Conservation (phyloP, 2,113 vertebrate species). For the Elanus axillaris region DNA sequence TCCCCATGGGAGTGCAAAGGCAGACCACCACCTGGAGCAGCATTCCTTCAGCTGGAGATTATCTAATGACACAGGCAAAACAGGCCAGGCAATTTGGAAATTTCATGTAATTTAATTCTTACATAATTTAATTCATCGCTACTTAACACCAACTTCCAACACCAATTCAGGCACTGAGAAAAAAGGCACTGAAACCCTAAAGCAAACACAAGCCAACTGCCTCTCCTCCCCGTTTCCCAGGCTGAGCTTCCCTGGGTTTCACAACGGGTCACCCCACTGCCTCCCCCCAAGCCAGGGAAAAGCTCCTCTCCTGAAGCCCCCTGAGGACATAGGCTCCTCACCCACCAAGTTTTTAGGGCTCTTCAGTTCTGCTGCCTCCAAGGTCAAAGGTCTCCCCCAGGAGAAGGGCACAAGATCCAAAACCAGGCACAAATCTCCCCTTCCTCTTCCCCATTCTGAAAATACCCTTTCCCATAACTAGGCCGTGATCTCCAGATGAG, state of each 20-base stretch:
- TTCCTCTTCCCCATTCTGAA: neutral
- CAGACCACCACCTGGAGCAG: neutral
- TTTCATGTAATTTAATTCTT: neutral
- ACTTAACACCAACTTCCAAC: neutral
- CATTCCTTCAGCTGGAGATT: neutral
- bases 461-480: neutral
- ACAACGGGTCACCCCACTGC: neutral
- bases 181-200: neutral
- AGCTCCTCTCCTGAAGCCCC: neutral
- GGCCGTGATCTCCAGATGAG: neutral
- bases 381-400: neutral
- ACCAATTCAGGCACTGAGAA: neutral
- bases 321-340: accelerated
- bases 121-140: neutral
- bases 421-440: neutral
- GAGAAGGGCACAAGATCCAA: neutral
- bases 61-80: neutral
- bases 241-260: neutral
- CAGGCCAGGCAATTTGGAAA: neutral
- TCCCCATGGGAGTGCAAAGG: neutral
- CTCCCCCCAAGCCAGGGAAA: neutral
- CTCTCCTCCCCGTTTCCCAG: neutral
- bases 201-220: neutral
- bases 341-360: neutral
- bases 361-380: neutral